Evolutionary conservation across 2,888 invertebrate genomes (phyloP).

Genomic region (Panopea generosa): DNA sequence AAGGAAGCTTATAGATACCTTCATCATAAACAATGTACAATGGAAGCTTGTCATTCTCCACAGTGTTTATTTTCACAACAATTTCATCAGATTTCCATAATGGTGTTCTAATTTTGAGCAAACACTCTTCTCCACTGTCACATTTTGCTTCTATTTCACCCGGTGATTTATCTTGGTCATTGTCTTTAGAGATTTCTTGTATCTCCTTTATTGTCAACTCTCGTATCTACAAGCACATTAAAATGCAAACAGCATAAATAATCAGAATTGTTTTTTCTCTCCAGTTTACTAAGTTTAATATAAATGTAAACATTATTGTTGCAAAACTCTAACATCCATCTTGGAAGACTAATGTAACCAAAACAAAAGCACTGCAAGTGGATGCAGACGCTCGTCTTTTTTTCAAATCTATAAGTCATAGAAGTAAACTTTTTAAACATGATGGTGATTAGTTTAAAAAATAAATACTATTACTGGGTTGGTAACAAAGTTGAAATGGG

Average conservation of each 20-base stretch:
- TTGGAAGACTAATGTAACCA: no score
- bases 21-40: constrained; percentile 78
- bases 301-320: no score
- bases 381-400: no score
- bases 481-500: no score
- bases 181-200: constrained; percentile 51
- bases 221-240: constrained; percentile 85
- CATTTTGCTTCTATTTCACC: background rate
- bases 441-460: no score
- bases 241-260: background rate
- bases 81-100: constrained; percentile 1
- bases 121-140: background rate
- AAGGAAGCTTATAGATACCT: no score
- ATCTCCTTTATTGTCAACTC: constrained; percentile 82
- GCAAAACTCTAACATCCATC: no score
- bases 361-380: no score
- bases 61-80: constrained; percentile 87
- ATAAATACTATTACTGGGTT: no score
- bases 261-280: background rate
- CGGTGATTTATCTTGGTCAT: background rate
- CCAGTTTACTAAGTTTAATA: no score
- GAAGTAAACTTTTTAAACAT: no score
- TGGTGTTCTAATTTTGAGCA: background rate
- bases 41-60: constrained; percentile 65
- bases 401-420: no score